phyloP scores from a whole-genome alignment of 2,888 invertebrate genomes.

The Tuta absoluta region DNA sequence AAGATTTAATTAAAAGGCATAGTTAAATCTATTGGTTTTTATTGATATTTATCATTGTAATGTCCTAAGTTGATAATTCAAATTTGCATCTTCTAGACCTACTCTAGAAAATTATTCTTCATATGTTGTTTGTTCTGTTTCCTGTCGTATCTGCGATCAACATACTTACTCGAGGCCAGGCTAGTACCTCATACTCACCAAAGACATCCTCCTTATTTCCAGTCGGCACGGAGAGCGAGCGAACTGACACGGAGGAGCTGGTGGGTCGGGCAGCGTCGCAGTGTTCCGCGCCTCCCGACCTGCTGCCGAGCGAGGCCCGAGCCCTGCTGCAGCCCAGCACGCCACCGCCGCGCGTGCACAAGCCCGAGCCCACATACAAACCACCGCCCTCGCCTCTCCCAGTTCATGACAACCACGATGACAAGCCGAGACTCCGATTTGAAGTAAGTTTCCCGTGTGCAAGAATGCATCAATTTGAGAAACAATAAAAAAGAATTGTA shows the following conservation, averaged over 20 bases:
- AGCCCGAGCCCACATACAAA: conserved; percentile 43
- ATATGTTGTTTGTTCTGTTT: too few species aligned
- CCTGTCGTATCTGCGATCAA: too few species aligned
- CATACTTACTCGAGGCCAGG: too few species aligned
- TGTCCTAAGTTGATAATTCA: too few species aligned
- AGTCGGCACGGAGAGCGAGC: conserved; percentile 84
- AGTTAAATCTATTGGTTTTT: too few species aligned
- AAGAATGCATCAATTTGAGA: too few species aligned
- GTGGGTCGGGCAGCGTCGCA: conserved; percentile 84
- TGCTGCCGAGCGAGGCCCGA: conserved; percentile 81
- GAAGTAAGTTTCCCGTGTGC: conserved; percentile 53
- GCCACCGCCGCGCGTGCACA: conserved; percentile 44
- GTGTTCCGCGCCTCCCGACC: conserved; percentile 83
- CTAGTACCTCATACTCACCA: conserved; percentile 7
- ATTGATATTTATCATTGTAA: too few species aligned
- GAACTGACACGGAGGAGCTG: conserved; percentile 87
- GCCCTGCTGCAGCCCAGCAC: conserved; percentile 68
- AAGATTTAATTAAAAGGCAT: too few species aligned
- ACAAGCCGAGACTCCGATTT: conserved; percentile 69
- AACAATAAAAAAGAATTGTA: neutral
- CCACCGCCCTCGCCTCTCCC: conserved; percentile 48
- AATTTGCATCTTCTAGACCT: too few species aligned
- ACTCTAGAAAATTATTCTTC: too few species aligned
- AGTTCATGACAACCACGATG: conserved; percentile 51
- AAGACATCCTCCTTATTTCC: conserved; percentile 46